A percentile compares a stretch with the other conserved stretches of the same genome.
Evolutionary conservation across 2,888 invertebrate species (phyloP).

Genomic region (Caenorhabditis becei): DNA sequence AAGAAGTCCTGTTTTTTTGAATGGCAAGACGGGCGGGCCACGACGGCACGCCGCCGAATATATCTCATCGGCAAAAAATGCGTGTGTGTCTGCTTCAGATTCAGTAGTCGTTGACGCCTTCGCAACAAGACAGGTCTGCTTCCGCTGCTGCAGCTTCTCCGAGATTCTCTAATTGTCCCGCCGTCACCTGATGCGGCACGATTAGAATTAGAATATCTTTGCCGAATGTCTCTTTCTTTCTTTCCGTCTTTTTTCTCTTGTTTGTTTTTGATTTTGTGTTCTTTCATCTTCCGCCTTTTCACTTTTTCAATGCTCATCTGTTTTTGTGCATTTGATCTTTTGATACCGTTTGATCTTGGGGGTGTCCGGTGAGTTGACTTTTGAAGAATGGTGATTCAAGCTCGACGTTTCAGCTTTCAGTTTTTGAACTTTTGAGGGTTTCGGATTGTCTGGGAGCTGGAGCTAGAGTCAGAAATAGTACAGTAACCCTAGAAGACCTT

Average conservation of each 20-base stretch:
- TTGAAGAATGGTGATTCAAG: background rate
- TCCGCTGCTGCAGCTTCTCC: background rate
- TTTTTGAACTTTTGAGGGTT: background rate
- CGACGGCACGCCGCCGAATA: background rate
- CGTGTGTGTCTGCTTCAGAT: background rate
- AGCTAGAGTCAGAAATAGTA: too few relatives aligned
- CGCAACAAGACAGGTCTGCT: background rate
- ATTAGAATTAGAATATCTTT: background rate
- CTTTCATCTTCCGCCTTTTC: background rate
- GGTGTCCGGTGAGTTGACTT: background rate
- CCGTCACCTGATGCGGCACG: constrained; percentile 5
- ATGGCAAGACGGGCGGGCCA: background rate
- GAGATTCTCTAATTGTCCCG: constrained; percentile 8
- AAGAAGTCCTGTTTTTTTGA: constrained; percentile 3
- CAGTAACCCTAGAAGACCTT: too few relatives aligned
- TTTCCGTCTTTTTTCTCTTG: background rate
- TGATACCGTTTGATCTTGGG: background rate
- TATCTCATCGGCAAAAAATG: constrained; percentile 2
- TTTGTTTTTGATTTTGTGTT: background rate
- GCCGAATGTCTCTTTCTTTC: background rate
- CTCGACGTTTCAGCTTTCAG: background rate
- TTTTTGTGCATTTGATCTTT: background rate
- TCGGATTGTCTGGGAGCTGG: background rate
- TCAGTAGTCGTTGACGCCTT: constrained; percentile 8
- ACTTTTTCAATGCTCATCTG: background rate